Base-by-base conservation (phyloP, 2,113 vertebrate species). In the Hippocampus barbouri region DNA sequence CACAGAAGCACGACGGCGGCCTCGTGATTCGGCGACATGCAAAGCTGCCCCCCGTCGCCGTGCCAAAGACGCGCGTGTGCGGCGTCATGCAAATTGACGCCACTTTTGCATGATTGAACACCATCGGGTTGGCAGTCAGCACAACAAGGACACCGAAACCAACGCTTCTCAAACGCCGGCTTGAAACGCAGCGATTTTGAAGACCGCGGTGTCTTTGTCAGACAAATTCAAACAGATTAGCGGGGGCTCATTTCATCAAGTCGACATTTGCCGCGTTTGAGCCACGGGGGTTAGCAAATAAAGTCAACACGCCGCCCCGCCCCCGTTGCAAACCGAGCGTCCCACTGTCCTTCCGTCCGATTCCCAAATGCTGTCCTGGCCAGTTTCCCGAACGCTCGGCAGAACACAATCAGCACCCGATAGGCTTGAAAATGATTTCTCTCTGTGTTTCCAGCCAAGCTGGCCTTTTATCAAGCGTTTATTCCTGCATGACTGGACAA, bases 251-350 rank as follows among this genome's bases (percentile, higher is more conserved):
- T 41, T 63, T 63, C 8, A 21, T 9, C 20, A 63, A 3, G 62
- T 43, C 62, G 4, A 15, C 21, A 63, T 38, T 64, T 23, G 61
- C 34, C 34, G 20, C 1, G 38, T 41, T 40, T 41, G 38, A 63
- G 20, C 34, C 60, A 18, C 5, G 9, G 60, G 59, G 60, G 21
- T 8, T 69, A 73, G 76, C 70, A 78, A 85, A 87, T 88, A 84
- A 84, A 87, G 72, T 59, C 72, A 71, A 82, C 82, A 25, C 68
- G 89, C 73, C n/a, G 18, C 77, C 70, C 78, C 79, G 25, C 25
- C 64, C 62, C 78, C 60, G 43, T 78, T 59, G 76, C 27, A 74
- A 71, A 43, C 68, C 30, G 70, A 74, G 51, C 5, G 9, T 41
- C 53, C 45, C 2, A 25, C 59, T 38, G 38, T 56, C 23, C 21